Evolutionary conservation across 2,888 invertebrate genomes (phyloP), one percentile per base, ranked within the genome.

Genomic region (Pachliopta kotzebuea): DNA sequence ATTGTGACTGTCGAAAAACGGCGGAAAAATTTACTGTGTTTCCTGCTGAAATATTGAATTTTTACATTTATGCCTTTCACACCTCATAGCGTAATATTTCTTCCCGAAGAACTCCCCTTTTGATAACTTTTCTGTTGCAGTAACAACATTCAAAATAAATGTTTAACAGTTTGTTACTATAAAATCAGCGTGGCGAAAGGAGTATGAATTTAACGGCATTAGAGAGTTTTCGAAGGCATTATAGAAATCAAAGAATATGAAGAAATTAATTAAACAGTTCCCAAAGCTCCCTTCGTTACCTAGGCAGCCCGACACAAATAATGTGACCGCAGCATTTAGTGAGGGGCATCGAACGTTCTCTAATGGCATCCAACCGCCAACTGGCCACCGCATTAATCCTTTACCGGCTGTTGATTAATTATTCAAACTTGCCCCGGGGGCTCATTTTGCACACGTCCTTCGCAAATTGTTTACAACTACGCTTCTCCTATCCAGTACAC

Each of bases 1-100:
- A 79, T 77, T 83, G 81, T 81, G 77, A 79, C 76, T 75, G 77
- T 74, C 79, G 77, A 74, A 76, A 82, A 86, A 87, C 85, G 83
- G 83, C 77, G 78, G 79, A 81, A 83, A 88, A 86, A 84, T 80
- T 83, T 72, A 79, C 81, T 83, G 80, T 82, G 37, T 84, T 79
- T 74, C 74, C 78, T 72, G 79, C 77, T 85, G 85, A 88, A 89
- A 90, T 89, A 90, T 91, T 89, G 88, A 90, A 88, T 89, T 88
- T 90, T 90, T 90, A 90, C 90, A 90, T 90, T 90, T 88, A 90
- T 90, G 87, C 84, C 82, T 87, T 90, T 90, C 82, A 90, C 91
- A 90, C 90, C 90, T 90, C 91, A 91, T 90, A 90, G 89, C 89
- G 89, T 89, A 90, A 90, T 90, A 90, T 89, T 88, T 90, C 86